Evolutionary conservation across 1,140 invertebrate species (phyloP).

Genomic region (Onthophagus taurus): DNA sequence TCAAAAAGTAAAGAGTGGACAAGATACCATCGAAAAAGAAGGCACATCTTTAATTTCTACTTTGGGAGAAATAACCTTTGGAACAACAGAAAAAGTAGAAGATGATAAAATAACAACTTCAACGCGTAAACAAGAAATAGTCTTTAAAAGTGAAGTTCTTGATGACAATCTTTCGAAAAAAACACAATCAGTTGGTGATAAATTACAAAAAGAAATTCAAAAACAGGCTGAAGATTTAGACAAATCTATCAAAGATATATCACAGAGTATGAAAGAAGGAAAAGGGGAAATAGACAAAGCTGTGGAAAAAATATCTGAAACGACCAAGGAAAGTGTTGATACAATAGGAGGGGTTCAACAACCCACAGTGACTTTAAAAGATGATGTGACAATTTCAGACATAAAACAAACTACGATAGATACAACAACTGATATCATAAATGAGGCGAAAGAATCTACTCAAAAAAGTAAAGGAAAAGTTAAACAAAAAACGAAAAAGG

Average conservation of each 20-base stretch:
- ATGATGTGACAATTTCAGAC: not conserved
- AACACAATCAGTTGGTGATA: not conserved
- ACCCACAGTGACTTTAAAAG: not conserved
- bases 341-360: slow-evolving; percentile 1
- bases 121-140: not conserved
- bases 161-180: not conserved
- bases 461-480: not conserved
- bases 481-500: not conserved
- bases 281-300: not conserved
- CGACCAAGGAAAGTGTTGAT: not conserved
- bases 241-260: not conserved
- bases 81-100: not conserved
- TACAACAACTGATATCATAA: not conserved
- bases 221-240: not conserved
- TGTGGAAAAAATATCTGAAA: not conserved
- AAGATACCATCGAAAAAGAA: not conserved
- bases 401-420: not conserved
- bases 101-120: not conserved
- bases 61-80: not conserved
- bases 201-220: not conserved
- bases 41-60: not conserved
- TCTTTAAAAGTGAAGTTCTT: not conserved
- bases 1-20: not conserved
- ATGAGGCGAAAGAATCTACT: not conserved
- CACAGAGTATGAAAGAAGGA: not conserved